Evolutionary conservation across 2,113 vertebrate species (phyloP), one percentile per base, ranked within the genome.

Genomic region (Calyptommatus sinebrachiatus): DNA sequence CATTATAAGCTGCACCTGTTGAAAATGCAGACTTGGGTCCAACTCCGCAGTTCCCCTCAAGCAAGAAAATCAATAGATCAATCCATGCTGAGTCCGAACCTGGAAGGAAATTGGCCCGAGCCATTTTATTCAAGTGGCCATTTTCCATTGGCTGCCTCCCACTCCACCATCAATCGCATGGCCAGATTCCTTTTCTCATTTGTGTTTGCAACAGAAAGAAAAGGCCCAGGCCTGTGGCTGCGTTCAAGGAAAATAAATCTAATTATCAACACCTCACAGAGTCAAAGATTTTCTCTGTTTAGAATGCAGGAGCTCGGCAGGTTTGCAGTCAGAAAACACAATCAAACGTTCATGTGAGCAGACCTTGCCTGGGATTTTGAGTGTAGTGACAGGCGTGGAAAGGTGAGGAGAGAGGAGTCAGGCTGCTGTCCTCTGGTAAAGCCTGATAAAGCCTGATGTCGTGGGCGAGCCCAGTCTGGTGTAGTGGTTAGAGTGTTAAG

Each of bases 201-300:
- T 14, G 79, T 82, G 78, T 76, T 11, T 9, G 1, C 73, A 5
- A 2, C 46, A 35, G 84, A 84, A 80, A 61, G 74, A 41, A 41
- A 83, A 3, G 73, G 79, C 84, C 85, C 46, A 24, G 86, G 78
- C 26, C 46, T 67, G 79, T 0, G 0, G 84, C 14, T 88, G 86
- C 84, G 85, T 90, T 84, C 72, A 79, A 86, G 87, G 86, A 87
- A 90, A 90, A 87, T 86, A 89, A 88, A 89, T 91, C 83, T 85
- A 87, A 89, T 93, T 91, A 92, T 87, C 86, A 90, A 76, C 83
- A 88, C 83, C 87, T 89, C 86, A 88, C 24, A 78, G 88, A 85
- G 78, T 65, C 7, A 69, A 89, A 86, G 84, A 83, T 81, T 86
- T 89, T 79, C 89, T 77, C 89, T 88, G 86, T 87, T 78, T 87